phyloP scores from a whole-genome alignment of 2,113 vertebrate species.

The Syrrhaptes paradoxus region DNA sequence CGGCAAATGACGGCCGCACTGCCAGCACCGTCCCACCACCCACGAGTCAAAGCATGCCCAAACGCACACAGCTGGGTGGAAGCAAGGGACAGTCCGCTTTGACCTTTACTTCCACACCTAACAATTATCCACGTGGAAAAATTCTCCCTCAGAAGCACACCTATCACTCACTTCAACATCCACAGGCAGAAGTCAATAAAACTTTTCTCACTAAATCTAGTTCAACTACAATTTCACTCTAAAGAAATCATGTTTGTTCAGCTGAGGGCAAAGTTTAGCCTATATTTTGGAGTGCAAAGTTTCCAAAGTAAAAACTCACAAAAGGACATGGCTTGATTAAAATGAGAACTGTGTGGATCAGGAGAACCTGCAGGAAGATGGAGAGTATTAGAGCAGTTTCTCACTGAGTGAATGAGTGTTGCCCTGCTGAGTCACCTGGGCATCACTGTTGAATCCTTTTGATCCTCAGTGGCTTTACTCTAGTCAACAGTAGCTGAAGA shows the following conservation, averaged over 20 bases:
- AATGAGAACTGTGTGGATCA: not conserved
- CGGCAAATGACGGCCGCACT: fast-evolving
- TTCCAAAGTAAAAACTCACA: constrained; percentile 16
- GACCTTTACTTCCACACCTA: not conserved
- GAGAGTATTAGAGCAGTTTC: not conserved
- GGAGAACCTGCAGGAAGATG: not conserved
- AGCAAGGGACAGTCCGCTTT: not conserved
- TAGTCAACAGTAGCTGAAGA: not conserved
- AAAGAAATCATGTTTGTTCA: not conserved
- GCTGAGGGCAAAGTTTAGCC: not conserved
- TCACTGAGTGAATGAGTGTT: not conserved
- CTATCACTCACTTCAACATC: not conserved
- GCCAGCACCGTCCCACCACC: not conserved
- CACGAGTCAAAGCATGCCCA: fast-evolving
- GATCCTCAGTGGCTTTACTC: not conserved
- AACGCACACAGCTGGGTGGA: not conserved
- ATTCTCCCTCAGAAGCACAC: not conserved
- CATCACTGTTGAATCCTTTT: not conserved
- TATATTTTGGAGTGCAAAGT: not conserved
- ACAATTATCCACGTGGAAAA: not conserved
- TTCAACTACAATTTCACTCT: not conserved
- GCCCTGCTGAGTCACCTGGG: not conserved
- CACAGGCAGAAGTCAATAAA: not conserved
- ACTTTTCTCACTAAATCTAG: not conserved
- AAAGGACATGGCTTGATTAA: not conserved